These are phyloP conservation scores for Pachypeltis micranthus DNA, from an alignment of 1,140 invertebrate genomes.

Conservation along the genomic window DNA sequence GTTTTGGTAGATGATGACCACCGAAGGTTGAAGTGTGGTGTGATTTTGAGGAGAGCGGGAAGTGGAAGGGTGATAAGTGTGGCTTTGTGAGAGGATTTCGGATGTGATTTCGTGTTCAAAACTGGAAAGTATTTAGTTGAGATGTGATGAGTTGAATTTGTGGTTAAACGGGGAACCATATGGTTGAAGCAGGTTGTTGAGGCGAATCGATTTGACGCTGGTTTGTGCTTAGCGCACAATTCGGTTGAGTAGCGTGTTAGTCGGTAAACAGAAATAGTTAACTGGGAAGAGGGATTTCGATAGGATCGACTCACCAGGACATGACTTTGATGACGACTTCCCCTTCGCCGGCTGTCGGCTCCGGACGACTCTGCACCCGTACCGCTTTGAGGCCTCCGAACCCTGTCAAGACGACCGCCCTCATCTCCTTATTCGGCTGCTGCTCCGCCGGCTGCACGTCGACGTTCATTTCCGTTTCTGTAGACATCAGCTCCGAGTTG, in stretches of 20 bases:
- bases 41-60: no score
- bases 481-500: not conserved
- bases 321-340: constrained; percentile 73
- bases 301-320: constrained; percentile 80
- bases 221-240: no score
- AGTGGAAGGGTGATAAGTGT: no score
- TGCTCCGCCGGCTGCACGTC: not conserved
- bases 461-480: not conserved
- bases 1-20: no score
- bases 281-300: constrained; percentile 2
- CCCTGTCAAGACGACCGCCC: constrained; percentile 64
- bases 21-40: no score
- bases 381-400: constrained; percentile 76
- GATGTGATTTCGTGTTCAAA: no score
- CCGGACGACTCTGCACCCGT: constrained; percentile 66
- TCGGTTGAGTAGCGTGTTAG: constrained; percentile 14
- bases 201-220: no score
- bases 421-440: constrained; percentile 53
- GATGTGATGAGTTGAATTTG: no score
- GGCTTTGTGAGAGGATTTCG: no score
- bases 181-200: no score
- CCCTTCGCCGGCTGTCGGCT: constrained; percentile 56
- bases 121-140: no score
- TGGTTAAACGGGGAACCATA: no score
- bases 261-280: constrained; percentile 16